Base-by-base conservation (phyloP, 2,113 vertebrate genomes). In the Uropsilus gracilis region DNA sequence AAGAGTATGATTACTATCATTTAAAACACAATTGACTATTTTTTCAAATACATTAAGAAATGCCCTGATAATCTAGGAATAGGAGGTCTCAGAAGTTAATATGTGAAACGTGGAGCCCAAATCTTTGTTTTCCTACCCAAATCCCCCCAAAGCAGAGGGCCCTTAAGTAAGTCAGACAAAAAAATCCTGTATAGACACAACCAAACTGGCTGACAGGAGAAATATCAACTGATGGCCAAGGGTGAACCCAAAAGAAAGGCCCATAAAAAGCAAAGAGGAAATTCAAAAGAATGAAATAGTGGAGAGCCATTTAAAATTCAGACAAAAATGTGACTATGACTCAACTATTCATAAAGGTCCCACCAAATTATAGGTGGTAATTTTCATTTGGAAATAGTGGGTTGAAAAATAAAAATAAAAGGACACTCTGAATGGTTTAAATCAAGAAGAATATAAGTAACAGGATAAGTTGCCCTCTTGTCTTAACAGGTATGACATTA, bases 401-500 rank as follows among this genome's bases (percentile, higher is more conserved):
- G 32, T 69, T 69, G 28, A 85, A 44, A 61, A 57, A 63, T 71
- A 57, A 83, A 53, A 75, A 6, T 80, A 4, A 32, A 73, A 26
- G 84, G 28, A 26, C 48, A 24, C 72, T 75, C 42, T 53, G 42
- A 91, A 80, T 64, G 53, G 24, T 80, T 84, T 48, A 78, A 59
- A n/a, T 37, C 66, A 75, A 34, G 8, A 94, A 81, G 69, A 86
- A 72, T n/a, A n/a, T n/a, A n/a, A n/a, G n/a, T n/a, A n/a, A n/a
- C n/a, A n/a, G n/a, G n/a, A n/a, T n/a, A n/a, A n/a, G n/a, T n/a
- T n/a, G n/a, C n/a, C n/a, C n/a, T n/a, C n/a, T n/a, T n/a, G n/a
- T n/a, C n/a, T n/a, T n/a, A n/a, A n/a, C n/a, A n/a, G n/a, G n/a
- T n/a, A n/a, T n/a, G n/a, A n/a, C n/a, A n/a, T n/a, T n/a, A n/a